Evolutionary conservation across 2,797 vertebrate species (phyloP).

Genomic region (Spheniscus humboldti): DNA sequence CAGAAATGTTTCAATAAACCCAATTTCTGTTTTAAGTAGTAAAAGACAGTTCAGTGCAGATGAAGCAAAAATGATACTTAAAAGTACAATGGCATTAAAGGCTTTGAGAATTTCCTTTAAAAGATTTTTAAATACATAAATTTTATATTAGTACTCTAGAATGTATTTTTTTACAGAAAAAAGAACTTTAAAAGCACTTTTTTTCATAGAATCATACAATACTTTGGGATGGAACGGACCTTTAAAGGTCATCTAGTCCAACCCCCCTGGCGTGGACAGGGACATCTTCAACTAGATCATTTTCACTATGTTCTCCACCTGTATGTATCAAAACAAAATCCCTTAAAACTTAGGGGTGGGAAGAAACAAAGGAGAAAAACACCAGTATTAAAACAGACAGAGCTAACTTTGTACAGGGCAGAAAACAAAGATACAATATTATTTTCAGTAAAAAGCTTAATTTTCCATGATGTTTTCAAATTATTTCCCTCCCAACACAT

Average conservation of each 20-base stretch:
- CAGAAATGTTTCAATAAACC: slow-evolving; percentile 64
- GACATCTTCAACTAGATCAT: background rate
- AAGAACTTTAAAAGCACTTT: too few species aligned
- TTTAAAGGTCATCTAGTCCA: background rate
- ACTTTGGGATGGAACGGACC: too few species aligned
- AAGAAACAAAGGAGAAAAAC: background rate
- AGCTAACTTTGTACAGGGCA: background rate
- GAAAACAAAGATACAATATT: background rate
- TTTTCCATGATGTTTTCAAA: background rate
- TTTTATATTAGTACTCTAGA: too few species aligned
- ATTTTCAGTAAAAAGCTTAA: background rate
- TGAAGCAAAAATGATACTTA: too few species aligned
- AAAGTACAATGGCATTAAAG: too few species aligned
- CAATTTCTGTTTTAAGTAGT: slow-evolving; percentile 17
- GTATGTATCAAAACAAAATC: background rate
- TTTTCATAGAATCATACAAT: too few species aligned
- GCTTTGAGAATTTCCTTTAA: too few species aligned
- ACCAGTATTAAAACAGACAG: background rate
- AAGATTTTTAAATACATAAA: too few species aligned
- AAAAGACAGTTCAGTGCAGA: too few species aligned
- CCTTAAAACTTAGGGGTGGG: background rate
- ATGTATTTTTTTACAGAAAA: too few species aligned
- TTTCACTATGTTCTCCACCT: background rate
- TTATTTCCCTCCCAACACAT: background rate
- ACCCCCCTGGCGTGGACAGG: background rate